A percentile compares a stretch with the other conserved stretches of the same genome.
Conservation (phyloP, 2,888 invertebrate genomes). For the Podabrus alpinus region DNA sequence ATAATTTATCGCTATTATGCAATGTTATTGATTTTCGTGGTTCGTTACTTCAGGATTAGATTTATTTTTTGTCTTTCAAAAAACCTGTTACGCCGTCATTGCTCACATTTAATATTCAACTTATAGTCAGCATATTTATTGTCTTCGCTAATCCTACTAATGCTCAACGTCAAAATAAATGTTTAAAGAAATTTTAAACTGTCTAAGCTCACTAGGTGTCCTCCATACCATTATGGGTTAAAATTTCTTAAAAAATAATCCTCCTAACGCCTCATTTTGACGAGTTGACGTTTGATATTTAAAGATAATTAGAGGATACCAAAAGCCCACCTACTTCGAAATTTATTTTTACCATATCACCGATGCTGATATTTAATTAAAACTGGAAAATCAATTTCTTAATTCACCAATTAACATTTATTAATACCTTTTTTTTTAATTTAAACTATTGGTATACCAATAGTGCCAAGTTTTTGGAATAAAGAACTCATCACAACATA, state of each 20-base stretch:
- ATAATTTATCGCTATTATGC: not conserved
- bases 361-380: not conserved
- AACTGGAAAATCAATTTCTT: too few relatives aligned
- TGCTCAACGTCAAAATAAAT: slow-evolving; percentile 30
- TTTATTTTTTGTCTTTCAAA: not conserved
- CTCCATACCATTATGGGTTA: slow-evolving; percentile 17
- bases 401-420: too few relatives aligned
- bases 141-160: slow-evolving; percentile 28
- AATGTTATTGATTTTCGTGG: not conserved
- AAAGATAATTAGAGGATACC: slow-evolving; percentile 20
- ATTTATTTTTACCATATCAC: slow-evolving; percentile 6
- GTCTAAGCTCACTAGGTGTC: slow-evolving; percentile 27
- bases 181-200: slow-evolving; percentile 27
- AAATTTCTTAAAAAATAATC: slow-evolving; percentile 25
- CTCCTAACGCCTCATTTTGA: slow-evolving; percentile 26
- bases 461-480: too few relatives aligned
- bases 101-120: slow-evolving; percentile 18
- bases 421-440: too few relatives aligned
- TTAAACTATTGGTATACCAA: too few relatives aligned
- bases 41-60: not conserved
- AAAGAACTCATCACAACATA: too few relatives aligned
- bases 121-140: slow-evolving; percentile 21
- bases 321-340: slow-evolving; percentile 22
- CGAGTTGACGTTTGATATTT: slow-evolving; percentile 30
- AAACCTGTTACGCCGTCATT: slow-evolving; percentile 9